Evolutionary conservation across 2,113 vertebrate species (phyloP), one percentile per base, ranked within the genome.

Genomic region (Embiotoca jacksoni): DNA sequence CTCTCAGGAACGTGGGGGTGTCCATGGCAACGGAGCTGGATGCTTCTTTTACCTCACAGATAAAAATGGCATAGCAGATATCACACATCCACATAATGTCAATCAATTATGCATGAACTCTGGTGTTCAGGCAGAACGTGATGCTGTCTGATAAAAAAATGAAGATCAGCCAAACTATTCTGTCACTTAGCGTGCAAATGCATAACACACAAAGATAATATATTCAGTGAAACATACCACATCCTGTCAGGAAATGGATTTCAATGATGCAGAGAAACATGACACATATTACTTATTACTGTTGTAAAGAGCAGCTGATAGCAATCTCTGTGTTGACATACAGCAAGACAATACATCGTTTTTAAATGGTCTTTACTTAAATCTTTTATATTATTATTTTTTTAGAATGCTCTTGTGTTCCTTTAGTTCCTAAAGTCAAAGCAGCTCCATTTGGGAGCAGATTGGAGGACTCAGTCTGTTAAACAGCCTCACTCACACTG

Each of bases 1-100:
- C 59, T 47, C 53, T 63, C 37, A 41, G 54, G 61, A 78, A 52
- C 55, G 35, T 0, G 2, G 10, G 60, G 66, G 72, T 85, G 83
- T 88, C 88, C 79, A 88, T 89, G 76, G 79, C 46, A 85, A 83
- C 72, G 0, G 61, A 56, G 68, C 47, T 13, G 8, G 13, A 80
- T 75, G 55, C 32, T 36, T 70, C 37, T 69, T 80, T 73, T 76
- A 72, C 44, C 52, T 59, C 39, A 1, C 70, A 82, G 53, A 89
- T 77, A 53, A 78, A 72, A 81, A 81, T 49, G 35, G 52, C 14
- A 65, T n/a, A 49, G 67, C 31, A 80, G 68, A 75, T 73, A 58
- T 33, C 16, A 3, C 65, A 71, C 36, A 54, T 67, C 23, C 76
- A 74, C 39, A 14, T 46, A 55, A 76, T 49, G 57, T 49, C 56